Evolutionary conservation across 2,888 invertebrate genomes (phyloP).

Genomic region (Phytoseiulus persimilis): DNA sequence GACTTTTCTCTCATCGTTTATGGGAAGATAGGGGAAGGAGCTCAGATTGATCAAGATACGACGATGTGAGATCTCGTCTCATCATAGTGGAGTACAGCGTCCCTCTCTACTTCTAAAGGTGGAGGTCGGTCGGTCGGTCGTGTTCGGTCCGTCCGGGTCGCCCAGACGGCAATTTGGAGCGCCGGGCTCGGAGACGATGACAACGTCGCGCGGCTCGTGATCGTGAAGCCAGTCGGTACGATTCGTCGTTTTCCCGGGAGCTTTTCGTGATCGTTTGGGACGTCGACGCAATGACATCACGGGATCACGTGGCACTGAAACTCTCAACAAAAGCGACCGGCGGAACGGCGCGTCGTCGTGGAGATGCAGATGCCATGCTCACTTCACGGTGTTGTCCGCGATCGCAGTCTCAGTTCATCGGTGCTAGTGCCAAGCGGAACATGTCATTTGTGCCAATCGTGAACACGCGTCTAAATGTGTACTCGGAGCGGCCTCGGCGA

Average conservation of each 20-base stretch:
- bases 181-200: neutral
- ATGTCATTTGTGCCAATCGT: constrained; percentile 38
- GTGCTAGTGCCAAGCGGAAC: neutral
- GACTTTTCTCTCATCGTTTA: neutral
- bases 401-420: neutral
- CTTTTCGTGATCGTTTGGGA: neutral
- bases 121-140: neutral
- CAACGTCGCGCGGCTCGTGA: no score
- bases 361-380: constrained; percentile 11
- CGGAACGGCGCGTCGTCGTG: constrained; percentile 11
- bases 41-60: neutral
- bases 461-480: constrained; percentile 9
- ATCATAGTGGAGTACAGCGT: neutral
- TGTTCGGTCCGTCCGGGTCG: neutral
- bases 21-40: neutral
- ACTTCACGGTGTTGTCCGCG: neutral
- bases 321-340: neutral
- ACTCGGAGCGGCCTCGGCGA: constrained; percentile 23
- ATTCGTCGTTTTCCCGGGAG: neutral
- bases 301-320: constrained; percentile 33
- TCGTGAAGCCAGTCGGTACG: neutral
- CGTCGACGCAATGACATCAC: neutral
- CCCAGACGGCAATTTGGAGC: neutral
- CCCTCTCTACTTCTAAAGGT: neutral
- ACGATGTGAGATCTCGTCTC: neutral